Percentiles rank a stretch among this genome's conserved stretches.
Conservation (phyloP, 2,113 vertebrate genomes). For the Alaudala cheleensis region DNA sequence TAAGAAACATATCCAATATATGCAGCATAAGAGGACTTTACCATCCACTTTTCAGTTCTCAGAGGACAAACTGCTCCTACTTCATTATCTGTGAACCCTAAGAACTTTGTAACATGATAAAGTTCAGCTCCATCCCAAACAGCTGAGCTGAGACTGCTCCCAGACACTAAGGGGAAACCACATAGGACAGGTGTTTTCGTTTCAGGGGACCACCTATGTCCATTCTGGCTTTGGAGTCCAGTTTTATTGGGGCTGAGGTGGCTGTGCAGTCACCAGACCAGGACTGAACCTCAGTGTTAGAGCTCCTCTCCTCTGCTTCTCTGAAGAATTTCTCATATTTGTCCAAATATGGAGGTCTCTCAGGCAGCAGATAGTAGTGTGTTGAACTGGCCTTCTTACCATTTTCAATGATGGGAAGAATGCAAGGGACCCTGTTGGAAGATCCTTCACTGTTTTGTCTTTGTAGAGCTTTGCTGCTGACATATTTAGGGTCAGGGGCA, state of each 20-base stretch:
- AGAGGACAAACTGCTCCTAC: not conserved
- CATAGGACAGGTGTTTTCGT: conserved; percentile 70
- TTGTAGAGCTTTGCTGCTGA: conserved; percentile 87
- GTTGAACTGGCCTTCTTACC: conserved; percentile 91
- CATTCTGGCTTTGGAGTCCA: conserved; percentile 63
- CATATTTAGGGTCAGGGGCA: conserved; percentile 94
- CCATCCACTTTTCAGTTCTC: conserved; percentile 35
- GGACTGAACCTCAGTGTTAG: conserved; percentile 11
- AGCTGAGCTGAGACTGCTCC: not conserved
- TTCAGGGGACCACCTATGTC: conserved; percentile 62
- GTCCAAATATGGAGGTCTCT: conserved; percentile 84
- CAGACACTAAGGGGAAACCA: conserved; percentile 71
- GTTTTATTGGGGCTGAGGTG: conserved; percentile 40
- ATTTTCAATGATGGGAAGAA: conserved; percentile 92
- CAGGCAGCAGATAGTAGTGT: conserved; percentile 92
- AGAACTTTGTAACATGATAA: conserved; percentile 55
- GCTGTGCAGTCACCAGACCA: conserved; percentile 44
- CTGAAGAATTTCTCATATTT: conserved; percentile 83
- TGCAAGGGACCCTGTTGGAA: conserved; percentile 80
- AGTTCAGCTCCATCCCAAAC: conserved; percentile 48
- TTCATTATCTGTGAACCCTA: not conserved
- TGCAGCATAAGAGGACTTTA: conserved; percentile 37
- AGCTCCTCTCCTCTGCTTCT: conserved; percentile 74
- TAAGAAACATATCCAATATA: not conserved
- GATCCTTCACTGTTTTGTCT: conserved; percentile 93